Conservation (phyloP, 2,797 vertebrate species). For the Hippoglossus hippoglossus region DNA sequence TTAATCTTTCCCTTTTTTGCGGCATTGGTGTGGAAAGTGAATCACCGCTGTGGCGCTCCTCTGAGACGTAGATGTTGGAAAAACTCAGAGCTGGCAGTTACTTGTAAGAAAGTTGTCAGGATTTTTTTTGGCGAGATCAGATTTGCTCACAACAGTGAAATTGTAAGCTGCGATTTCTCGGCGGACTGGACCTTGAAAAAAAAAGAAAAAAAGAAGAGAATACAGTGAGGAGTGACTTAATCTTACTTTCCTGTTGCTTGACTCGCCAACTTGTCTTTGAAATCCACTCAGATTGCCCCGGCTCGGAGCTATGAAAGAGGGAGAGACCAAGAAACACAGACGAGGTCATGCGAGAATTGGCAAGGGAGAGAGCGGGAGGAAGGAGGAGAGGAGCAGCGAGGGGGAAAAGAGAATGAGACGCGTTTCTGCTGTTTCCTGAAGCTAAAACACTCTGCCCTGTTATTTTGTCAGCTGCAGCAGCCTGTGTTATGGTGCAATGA, state of each 20-base stretch:
- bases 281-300: conserved; percentile 53
- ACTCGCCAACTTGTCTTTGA: conserved; percentile 55
- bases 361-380: conserved; percentile 9
- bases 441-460: conserved; percentile 57
- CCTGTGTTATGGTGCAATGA: conserved; percentile 68
- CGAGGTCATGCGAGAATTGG: conserved; percentile 56
- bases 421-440: conserved; percentile 54
- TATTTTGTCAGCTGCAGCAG: conserved; percentile 69
- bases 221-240: conserved; percentile 35
- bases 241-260: conserved; percentile 53
- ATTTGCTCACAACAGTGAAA: conserved; percentile 55
- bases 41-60: conserved; percentile 38
- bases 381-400: not conserved
- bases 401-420: conserved; percentile 37
- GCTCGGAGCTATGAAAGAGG: conserved; percentile 41
- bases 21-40: conserved; percentile 45
- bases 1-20: conserved; percentile 55
- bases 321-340: conserved; percentile 53
- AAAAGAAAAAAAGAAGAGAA: conserved; percentile 2
- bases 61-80: conserved; percentile 47
- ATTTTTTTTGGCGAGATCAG: conserved; percentile 44
- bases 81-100: conserved; percentile 49
- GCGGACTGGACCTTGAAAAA: conserved; percentile 37
- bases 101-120: conserved; percentile 53
- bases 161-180: conserved; percentile 49